Base-by-base conservation (phyloP, 1,140 invertebrate species). In the Lethocerus indicus region DNA sequence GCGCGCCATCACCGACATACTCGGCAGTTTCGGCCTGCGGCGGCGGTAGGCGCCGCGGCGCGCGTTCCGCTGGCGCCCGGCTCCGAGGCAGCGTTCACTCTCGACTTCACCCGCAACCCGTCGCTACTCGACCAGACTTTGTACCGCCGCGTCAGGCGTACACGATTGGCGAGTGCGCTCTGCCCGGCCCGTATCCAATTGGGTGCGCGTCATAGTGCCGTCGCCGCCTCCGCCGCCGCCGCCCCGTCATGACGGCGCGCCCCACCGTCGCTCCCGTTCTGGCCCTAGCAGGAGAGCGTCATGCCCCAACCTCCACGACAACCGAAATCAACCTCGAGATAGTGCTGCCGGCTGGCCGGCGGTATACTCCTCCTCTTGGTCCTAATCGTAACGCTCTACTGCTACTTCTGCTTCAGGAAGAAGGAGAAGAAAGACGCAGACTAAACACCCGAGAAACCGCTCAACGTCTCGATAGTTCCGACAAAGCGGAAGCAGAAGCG, bases 111-210 rank as follows among this genome's bases (percentile, higher is more conserved):
- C 1, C 59, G 65, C 13, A 62, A 66, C 25, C 63, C 62, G 3
- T 60, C 61, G 9, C 57, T 71, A 0, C 49, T 70, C 12, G 70
- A 71, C 46, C 59, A 60, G 50, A 63, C 65, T 0, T 54, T 69
- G 26, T 75, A 67, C 54, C 67, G n/a, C n/a, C n/a, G n/a, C n/a
- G n/a, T n/a, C n/a, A n/a, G n/a, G n/a, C n/a, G n/a, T n/a, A n/a
- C n/a, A n/a, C n/a, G n/a, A 28, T 60, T 3, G 57, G 53, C 1
- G 47, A 55, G 4, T 58, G 65, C 46, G 50, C 59, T 12, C 62
- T 66, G 32, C 58, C 60, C 7, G 68, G 70, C 1, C 67, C 68
- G 2, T 71, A 21, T 78, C 75, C 0, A 78, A 78, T 58, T 69
- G 70, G 57, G 70, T 72, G 5, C 57, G 66, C 16, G 61, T 73